A percentile compares a stretch with the other conserved stretches of the same genome.
Evolutionary conservation across 2,797 vertebrate species (phyloP).

Genomic region (Distichodus sexfasciatus): DNA sequence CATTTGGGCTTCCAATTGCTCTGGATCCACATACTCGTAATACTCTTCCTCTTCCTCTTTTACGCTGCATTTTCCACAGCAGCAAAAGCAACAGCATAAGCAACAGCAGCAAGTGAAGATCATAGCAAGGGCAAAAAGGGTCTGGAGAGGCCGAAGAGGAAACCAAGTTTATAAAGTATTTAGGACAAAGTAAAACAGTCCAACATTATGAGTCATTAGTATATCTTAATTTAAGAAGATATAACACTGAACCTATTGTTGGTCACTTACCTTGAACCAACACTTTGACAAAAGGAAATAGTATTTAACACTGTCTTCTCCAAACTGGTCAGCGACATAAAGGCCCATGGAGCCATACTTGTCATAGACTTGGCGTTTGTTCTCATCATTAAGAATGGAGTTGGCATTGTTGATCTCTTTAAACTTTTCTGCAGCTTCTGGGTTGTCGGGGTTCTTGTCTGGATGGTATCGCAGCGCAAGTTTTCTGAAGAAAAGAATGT

Average conservation of each 20-base stretch:
- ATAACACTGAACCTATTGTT: not conserved
- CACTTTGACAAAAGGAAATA: constrained; percentile 88
- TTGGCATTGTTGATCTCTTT: constrained; percentile 97
- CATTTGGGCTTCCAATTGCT: constrained; percentile 78
- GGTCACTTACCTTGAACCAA: constrained; percentile 90
- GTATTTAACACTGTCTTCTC: constrained; percentile 84
- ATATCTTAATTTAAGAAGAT: not conserved
- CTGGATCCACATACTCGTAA: constrained; percentile 73
- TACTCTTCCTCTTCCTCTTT: constrained; percentile 61
- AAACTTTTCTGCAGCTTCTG: constrained; percentile 86
- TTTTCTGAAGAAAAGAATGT: constrained; percentile 73
- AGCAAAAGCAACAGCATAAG: constrained; percentile 86
- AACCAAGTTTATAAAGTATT: not conserved
- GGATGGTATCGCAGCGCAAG: constrained; percentile 89
- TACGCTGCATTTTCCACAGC: constrained; percentile 74
- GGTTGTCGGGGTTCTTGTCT: constrained; percentile 92
- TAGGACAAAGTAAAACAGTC: not conserved
- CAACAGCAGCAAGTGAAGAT: constrained; percentile 84
- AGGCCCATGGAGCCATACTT: constrained; percentile 90
- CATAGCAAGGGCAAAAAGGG: constrained; percentile 69
- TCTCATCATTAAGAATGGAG: constrained; percentile 80
- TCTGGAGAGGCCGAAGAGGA: constrained; percentile 56
- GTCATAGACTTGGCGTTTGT: constrained; percentile 84
- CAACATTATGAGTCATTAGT: not conserved
- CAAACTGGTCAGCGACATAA: constrained; percentile 88